Conservation (phyloP, 2,888 invertebrate genomes). For the Machimus rusticus region DNA sequence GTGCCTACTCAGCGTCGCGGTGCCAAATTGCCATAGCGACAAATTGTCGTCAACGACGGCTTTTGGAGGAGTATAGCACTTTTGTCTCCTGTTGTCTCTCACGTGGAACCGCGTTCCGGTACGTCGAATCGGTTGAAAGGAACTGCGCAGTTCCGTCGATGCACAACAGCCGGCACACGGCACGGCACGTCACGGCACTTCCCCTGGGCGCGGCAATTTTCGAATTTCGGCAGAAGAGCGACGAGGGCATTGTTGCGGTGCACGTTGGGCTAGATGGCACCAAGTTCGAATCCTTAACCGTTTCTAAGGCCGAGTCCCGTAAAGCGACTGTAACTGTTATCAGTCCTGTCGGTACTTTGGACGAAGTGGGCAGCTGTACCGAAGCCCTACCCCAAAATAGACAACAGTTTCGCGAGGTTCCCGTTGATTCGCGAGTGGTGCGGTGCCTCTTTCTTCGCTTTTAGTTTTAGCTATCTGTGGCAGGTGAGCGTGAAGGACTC, state of each 20-base stretch:
- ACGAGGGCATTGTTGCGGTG: background rate
- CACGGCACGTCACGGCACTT: background rate
- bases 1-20: background rate
- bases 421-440: background rate
- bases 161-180: background rate
- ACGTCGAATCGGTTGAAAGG: constrained; percentile 10
- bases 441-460: background rate
- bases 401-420: background rate
- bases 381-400: background rate
- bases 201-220: background rate
- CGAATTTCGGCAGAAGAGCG: background rate
- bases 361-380: background rate
- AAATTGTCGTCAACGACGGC: background rate
- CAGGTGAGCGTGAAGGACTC: background rate
- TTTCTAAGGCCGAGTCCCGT: background rate
- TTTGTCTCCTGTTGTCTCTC: background rate
- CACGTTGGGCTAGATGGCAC: background rate
- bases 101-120: constrained; percentile 23
- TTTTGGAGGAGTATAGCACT: background rate
- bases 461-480: background rate
- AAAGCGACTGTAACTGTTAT: background rate
- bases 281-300: constrained; percentile 5
- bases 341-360: constrained; percentile 12
- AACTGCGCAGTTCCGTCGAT: constrained; percentile 15
- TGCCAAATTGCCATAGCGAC: background rate